Conservation (phyloP, 2,797 vertebrate species). For the Nyctalus aviator region DNA sequence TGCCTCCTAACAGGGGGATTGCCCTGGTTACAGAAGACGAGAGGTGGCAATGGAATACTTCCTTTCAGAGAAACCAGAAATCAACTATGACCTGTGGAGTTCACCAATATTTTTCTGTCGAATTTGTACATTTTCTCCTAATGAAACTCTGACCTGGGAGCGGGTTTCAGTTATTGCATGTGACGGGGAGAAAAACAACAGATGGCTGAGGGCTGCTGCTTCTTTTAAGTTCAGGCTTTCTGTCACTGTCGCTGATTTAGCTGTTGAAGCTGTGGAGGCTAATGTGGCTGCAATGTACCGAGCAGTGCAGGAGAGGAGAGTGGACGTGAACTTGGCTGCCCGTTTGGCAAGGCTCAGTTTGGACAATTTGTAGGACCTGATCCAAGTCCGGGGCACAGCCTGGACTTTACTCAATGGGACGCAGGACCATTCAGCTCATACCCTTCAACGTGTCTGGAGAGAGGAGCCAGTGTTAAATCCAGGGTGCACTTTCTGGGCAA, state of each 20-base stretch:
- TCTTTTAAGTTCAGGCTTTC: slow-evolving; percentile 53
- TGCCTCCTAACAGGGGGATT: slow-evolving; percentile 55
- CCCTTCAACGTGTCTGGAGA: slow-evolving; percentile 81
- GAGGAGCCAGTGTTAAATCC: slow-evolving; percentile 78
- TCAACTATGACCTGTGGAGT: slow-evolving; percentile 60
- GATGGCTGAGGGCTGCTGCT: background rate
- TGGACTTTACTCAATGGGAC: slow-evolving; percentile 65
- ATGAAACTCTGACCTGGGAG: slow-evolving; percentile 82
- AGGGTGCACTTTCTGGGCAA: slow-evolving; percentile 75
- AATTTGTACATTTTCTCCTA: slow-evolving; percentile 72
- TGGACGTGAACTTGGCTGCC: slow-evolving; percentile 80
- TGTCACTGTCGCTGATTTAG: slow-evolving; percentile 66
- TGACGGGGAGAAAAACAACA: slow-evolving; percentile 57
- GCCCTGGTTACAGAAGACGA: slow-evolving; percentile 45
- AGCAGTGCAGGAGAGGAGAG: slow-evolving; percentile 57
- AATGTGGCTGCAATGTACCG: slow-evolving; percentile 74
- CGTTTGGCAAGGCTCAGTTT: slow-evolving; percentile 75
- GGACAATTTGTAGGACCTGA: slow-evolving; percentile 70
- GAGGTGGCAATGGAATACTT: slow-evolving; percentile 33
- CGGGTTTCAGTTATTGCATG: slow-evolving; percentile 72
- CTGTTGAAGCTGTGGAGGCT: slow-evolving; percentile 80
- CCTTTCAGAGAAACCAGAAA: slow-evolving; percentile 71
- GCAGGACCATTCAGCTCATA: slow-evolving; percentile 34
- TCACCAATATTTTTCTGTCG: slow-evolving; percentile 73
- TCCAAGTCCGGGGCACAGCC: slow-evolving; percentile 64